Percentiles rank a stretch among this genome's conserved stretches.
phyloP scores from a whole-genome alignment of 2,113 vertebrate species.

The Zosterops pallidus region DNA sequence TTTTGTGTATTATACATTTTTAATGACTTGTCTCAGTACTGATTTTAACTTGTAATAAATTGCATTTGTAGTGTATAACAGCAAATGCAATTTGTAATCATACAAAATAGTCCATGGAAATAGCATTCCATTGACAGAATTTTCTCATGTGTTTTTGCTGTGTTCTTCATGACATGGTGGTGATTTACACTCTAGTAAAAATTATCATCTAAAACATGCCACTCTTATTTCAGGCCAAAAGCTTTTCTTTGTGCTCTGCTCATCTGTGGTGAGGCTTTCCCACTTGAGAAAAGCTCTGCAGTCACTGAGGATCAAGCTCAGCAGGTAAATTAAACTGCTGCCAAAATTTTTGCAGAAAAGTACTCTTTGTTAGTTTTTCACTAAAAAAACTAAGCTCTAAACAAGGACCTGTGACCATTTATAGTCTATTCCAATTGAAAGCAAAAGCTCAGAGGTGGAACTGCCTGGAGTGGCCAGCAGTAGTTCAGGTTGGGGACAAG shows the following conservation, averaged over 20 bases:
- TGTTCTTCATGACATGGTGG: background rate
- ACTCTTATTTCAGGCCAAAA: background rate
- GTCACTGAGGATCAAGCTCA: background rate
- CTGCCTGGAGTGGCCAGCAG: background rate
- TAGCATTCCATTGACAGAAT: conserved; percentile 24
- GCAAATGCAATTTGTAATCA: conserved; percentile 5
- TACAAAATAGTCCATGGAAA: conserved; percentile 20
- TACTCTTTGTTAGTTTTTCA: background rate
- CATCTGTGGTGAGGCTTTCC: background rate
- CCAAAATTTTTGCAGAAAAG: background rate
- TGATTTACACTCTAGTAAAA: conserved; percentile 36
- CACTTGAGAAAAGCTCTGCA: background rate
- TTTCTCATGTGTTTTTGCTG: background rate
- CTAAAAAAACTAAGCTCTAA: background rate
- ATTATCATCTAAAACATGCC: background rate
- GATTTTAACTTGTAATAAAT: conserved; percentile 43
- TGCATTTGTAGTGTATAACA: conserved; percentile 29
- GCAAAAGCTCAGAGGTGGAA: background rate
- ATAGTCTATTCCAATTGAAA: background rate
- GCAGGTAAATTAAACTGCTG: background rate
- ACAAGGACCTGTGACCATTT: background rate
- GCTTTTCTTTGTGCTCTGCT: background rate
- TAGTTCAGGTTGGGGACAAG: background rate
- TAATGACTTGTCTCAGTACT: conserved; percentile 24
- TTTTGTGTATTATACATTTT: conserved; percentile 27